Percentiles rank a stretch among this genome's conserved stretches.
These are phyloP conservation scores for Hormiphora californensis DNA, from an alignment of 37 sponge, comb jelly and placozoan species.

Conservation along the genomic window DNA sequence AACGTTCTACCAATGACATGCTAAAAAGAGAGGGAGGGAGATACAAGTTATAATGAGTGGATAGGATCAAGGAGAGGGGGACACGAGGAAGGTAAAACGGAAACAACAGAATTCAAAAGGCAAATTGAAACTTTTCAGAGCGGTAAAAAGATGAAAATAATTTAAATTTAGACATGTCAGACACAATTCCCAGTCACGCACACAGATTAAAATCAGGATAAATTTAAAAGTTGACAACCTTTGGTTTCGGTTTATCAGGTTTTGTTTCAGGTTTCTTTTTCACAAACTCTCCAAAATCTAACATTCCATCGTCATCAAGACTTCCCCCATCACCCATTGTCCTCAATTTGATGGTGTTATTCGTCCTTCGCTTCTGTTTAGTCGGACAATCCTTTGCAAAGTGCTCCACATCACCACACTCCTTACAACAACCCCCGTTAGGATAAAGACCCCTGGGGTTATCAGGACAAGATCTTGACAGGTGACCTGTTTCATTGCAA, in stretches of 20 bases:
- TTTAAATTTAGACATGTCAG: too few species aligned
- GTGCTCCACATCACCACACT: slow-evolving; percentile 55
- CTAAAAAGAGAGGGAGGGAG: too few species aligned
- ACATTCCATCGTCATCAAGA: slow-evolving; percentile 39
- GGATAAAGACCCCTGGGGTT: slow-evolving; percentile 88
- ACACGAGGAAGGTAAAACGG: too few species aligned
- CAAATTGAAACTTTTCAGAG: too few species aligned
- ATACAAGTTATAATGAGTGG: too few species aligned
- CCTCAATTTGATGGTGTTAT: background rate
- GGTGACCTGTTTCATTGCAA: slow-evolving; percentile 77
- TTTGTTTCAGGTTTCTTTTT: background rate
- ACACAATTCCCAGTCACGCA: too few species aligned
- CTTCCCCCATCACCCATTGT: background rate
- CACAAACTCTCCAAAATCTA: slow-evolving; percentile 1
- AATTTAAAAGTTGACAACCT: slow-evolving; percentile 9
- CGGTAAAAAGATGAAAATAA: too few species aligned
- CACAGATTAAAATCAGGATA: background rate
- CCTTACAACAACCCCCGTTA: slow-evolving; percentile 62
- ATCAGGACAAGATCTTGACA: slow-evolving; percentile 74
- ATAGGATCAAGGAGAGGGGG: too few species aligned
- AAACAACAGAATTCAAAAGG: too few species aligned
- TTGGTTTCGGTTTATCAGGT: background rate
- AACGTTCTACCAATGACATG: too few species aligned
- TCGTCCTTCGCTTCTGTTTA: background rate
- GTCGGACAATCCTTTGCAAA: slow-evolving; percentile 52